These are phyloP conservation scores for Myanophis thanlyinensis DNA, from an alignment of 2,113 vertebrate species.

Conservation along the genomic window DNA sequence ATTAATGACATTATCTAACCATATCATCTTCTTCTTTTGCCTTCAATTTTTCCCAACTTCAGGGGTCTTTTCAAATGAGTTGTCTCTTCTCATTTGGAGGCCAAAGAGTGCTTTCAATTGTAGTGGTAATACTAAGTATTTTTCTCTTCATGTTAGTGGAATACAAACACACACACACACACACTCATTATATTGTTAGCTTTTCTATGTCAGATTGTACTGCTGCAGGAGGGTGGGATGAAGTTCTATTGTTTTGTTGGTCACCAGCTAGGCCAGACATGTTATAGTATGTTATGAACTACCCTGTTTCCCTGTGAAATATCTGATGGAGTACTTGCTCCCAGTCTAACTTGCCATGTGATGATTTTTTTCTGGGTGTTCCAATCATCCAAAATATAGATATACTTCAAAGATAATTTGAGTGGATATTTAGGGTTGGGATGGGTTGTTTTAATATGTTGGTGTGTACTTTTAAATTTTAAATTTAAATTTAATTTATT, in stretches of 20 bases:
- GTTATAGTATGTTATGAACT: background rate
- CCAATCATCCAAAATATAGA: background rate
- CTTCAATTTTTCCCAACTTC: too few species aligned
- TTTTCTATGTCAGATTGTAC: background rate
- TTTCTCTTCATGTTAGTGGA: too few species aligned
- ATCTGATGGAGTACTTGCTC: background rate
- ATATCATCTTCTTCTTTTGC: too few species aligned
- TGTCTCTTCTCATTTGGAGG: too few species aligned
- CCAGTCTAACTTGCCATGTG: background rate
- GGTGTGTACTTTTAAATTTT: too few species aligned
- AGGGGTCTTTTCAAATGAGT: too few species aligned
- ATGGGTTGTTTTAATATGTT: too few species aligned
- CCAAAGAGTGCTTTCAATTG: too few species aligned
- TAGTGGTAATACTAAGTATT: background rate
- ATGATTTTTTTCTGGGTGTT: background rate
- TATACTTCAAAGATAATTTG: background rate
- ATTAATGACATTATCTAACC: too few species aligned
- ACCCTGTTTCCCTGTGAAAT: background rate
- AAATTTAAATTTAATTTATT: too few species aligned
- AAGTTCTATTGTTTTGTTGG: too few species aligned
- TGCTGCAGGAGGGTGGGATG: background rate
- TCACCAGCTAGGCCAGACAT: background rate
- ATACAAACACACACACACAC: too few species aligned
- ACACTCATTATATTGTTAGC: background rate
- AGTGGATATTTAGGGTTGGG: background rate